Percentiles rank a stretch among this genome's conserved stretches.
Evolutionary conservation across 2,888 invertebrate species (phyloP).

Genomic region (Heliconius sara): DNA sequence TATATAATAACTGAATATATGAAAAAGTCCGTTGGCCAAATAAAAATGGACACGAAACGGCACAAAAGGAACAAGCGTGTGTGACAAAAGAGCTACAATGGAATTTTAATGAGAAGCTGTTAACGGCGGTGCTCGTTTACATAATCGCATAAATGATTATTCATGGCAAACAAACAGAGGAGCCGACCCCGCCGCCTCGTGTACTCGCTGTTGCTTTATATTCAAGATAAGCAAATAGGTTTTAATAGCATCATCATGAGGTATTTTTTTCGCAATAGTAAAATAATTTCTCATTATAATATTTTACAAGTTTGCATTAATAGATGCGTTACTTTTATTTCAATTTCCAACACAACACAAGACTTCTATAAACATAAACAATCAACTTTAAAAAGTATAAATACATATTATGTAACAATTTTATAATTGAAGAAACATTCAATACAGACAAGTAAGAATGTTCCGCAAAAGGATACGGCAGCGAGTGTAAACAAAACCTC

Average conservation of each 20-base stretch:
- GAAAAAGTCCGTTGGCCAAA: constrained; percentile 53
- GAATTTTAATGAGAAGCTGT: constrained; percentile 78
- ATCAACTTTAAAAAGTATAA: not conserved
- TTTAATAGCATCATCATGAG: not conserved
- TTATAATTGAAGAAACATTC: not conserved
- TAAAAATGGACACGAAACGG: constrained; percentile 63
- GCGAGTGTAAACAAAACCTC: constrained; percentile 77
- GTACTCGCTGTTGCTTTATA: constrained; percentile 26
- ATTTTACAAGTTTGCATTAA: not conserved
- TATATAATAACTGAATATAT: constrained; percentile 50
- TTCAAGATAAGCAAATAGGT: constrained; percentile 28
- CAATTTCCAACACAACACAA: not conserved
- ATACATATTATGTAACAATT: not conserved
- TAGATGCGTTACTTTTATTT: not conserved
- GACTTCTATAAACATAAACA: not conserved
- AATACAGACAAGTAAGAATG: constrained; percentile 61
- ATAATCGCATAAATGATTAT: constrained; percentile 79
- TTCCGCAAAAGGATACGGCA: constrained; percentile 69
- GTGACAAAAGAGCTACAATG: constrained; percentile 69
- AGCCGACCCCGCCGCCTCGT: constrained; percentile 39
- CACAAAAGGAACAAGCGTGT: constrained; percentile 66
- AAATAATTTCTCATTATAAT: not conserved
- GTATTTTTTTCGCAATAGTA: constrained; percentile 1
- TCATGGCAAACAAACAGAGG: constrained; percentile 71
- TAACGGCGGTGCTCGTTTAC: constrained; percentile 74